Conservation (phyloP, 2,888 invertebrate species). For the Argyra leucocephala region DNA sequence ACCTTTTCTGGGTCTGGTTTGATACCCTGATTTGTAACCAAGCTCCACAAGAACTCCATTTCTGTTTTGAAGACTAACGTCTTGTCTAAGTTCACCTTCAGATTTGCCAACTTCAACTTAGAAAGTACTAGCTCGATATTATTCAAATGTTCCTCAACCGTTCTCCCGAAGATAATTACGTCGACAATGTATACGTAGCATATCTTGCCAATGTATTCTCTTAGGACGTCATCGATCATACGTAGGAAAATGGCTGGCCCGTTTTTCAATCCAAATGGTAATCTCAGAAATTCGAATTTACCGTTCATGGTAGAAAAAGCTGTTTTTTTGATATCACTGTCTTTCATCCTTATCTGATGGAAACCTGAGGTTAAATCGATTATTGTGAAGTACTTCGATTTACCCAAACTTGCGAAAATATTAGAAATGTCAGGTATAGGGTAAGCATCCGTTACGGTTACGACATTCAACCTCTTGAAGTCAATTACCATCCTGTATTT, state of each 20-base stretch:
- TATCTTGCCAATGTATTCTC: background rate
- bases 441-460: no score
- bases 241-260: background rate
- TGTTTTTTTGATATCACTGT: no score
- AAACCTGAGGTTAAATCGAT: no score
- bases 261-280: background rate
- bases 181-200: background rate
- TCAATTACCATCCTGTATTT: no score
- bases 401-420: no score
- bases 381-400: no score
- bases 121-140: background rate
- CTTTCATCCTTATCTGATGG: no score
- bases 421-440: no score
- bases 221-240: background rate
- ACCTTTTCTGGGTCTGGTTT: no score
- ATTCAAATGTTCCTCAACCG: background rate
- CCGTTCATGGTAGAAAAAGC: no score
- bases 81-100: background rate
- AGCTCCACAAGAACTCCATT: background rate
- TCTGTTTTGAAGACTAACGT: background rate
- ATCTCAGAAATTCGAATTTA: background rate
- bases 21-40: background rate
- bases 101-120: background rate
- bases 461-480: no score
- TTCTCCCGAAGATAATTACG: background rate